phyloP scores from a whole-genome alignment of 2,113 vertebrate species.

The Cochlearius cochlearius region DNA sequence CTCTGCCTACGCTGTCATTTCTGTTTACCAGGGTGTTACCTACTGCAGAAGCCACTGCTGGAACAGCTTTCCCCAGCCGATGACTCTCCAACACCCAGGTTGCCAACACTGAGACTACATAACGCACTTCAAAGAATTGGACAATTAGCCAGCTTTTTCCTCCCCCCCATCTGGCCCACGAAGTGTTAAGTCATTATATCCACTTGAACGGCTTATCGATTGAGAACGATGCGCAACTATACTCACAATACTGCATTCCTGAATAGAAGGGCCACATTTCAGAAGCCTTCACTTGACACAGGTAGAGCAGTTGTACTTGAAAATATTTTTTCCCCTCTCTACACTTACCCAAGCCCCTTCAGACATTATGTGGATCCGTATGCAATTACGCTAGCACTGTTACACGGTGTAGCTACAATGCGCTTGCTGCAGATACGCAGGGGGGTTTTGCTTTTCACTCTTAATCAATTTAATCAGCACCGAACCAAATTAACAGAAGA shows the following conservation, averaged over 20 bases:
- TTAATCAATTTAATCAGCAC: neutral
- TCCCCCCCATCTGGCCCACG: neutral
- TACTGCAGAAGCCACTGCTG: neutral
- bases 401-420: neutral
- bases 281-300: neutral
- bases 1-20: neutral
- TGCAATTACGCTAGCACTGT: neutral
- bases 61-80: neutral
- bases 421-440: neutral
- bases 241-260: neutral
- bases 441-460: neutral
- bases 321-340: neutral
- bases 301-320: neutral
- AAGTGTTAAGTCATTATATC: neutral
- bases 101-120: neutral
- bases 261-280: neutral
- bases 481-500: neutral
- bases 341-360: neutral
- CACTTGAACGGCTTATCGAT: fast-evolving
- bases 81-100: neutral
- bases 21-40: neutral
- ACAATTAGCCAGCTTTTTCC: neutral
- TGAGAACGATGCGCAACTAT: neutral
- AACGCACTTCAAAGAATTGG: neutral
- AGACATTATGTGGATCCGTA: neutral